phyloP scores from a whole-genome alignment of 1,140 invertebrate species.

The Agrilus planipennis region DNA sequence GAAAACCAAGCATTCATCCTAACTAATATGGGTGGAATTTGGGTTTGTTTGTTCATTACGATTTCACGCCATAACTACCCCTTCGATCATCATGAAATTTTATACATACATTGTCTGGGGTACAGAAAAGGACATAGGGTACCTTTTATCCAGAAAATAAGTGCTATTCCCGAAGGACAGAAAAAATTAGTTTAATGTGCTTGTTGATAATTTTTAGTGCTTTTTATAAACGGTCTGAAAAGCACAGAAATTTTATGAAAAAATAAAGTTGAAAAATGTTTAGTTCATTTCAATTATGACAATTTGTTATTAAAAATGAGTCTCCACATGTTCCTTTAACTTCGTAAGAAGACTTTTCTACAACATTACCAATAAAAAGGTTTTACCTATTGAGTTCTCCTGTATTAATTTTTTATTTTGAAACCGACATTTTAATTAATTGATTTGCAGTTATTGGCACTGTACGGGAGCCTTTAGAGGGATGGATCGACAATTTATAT shows the following conservation, averaged over 20 bases:
- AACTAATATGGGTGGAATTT: neutral
- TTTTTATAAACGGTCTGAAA: neutral
- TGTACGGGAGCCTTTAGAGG: constrained; percentile 40
- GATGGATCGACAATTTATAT: constrained; percentile 84
- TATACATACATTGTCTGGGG: no score
- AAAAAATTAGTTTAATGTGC: neutral
- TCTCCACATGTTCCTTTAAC: constrained; percentile 53
- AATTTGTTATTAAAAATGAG: constrained; percentile 35
- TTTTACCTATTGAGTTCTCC: neutral
- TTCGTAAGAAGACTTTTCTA: constrained; percentile 37
- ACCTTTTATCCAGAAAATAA: no score
- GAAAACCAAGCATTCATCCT: neutral
- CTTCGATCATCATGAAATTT: no score
- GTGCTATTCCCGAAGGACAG: no score
- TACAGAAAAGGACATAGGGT: no score
- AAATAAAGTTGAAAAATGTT: neutral
- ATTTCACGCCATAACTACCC: no score
- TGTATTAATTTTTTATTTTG: constrained; percentile 9
- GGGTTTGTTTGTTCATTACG: no score
- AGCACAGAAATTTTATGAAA: no score
- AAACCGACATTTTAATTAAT: no score
- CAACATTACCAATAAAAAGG: constrained; percentile 15
- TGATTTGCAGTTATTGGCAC: constrained; percentile 34
- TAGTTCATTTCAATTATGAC: neutral
- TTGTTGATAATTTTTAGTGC: neutral